Evolutionary conservation across 2,888 invertebrate genomes (phyloP), one percentile per base, ranked within the genome.

Genomic region (Cephus sareptanus): DNA sequence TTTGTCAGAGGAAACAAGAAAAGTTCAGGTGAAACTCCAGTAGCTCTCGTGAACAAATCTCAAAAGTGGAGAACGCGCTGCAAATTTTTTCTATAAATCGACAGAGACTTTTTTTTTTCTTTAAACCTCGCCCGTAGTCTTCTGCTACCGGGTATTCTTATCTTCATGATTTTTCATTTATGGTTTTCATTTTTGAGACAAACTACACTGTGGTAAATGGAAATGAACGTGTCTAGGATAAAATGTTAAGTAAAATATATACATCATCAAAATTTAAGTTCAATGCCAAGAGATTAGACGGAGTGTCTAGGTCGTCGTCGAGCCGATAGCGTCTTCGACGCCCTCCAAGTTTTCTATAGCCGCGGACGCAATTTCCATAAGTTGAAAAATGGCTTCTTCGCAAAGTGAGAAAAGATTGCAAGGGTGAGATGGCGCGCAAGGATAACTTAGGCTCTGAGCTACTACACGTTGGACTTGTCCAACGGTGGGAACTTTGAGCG

Each of bases 401-500:
- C 82, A 85, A 90, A 89, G 88, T 86, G 89, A 86, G 88, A 88
- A 88, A 88, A 88, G 87, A 89, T 89, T 85, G 87, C 83, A 83
- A 82, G 77, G 77, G 75, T 69, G 77, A 73, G 75, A 40, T 78
- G 74, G 34, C 35, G 71, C 71, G 31, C 33, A 34, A 31, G 71
- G 71, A 71, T 71, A 71, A 71, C 31, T 34, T 31, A 23, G 71
- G 34, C 71, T 56, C 56, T 56, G 23, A 56, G 23, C 56, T 56
- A 23, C 56, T 56, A 56, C 56, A 23, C 56, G 56, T 23, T 56
- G 9, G 56, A 23, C 23, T 56, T 23, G 56, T 23, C 9, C 23
- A 56, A 23, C 56, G 23, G 23, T 56, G 23, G 23, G 23, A 56
- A 56, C 56, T 56, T 56, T 23, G 23, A 56, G 9, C 23, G 23